Evolutionary conservation across 2,113 vertebrate species (phyloP).

Genomic region (Chlamydotis undulata): DNA sequence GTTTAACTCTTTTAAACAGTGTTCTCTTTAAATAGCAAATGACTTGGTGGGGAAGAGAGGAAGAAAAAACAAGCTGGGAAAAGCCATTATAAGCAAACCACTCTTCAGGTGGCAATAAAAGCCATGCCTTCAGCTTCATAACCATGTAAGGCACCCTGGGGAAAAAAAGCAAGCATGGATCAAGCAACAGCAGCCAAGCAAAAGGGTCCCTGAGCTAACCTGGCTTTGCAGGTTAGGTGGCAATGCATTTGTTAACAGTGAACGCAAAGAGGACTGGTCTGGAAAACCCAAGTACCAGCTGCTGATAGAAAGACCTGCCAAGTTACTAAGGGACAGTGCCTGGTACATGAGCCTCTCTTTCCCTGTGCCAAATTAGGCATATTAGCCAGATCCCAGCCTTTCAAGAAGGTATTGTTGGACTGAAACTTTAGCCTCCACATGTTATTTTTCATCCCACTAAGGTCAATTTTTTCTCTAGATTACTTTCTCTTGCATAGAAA

Average conservation of each 20-base stretch:
- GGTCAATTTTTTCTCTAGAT: background rate
- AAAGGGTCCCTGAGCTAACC: slow-evolving; percentile 67
- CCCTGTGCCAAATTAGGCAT: background rate
- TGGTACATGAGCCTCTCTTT: background rate
- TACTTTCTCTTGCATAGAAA: background rate
- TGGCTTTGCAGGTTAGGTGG: background rate
- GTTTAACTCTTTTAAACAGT: background rate
- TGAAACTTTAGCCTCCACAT: background rate
- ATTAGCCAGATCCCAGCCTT: background rate
- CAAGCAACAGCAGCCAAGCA: slow-evolving; percentile 9
- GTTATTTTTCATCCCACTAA: background rate
- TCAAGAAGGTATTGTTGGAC: background rate
- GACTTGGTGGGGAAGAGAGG: background rate
- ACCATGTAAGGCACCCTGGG: slow-evolving; percentile 51
- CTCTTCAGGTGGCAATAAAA: background rate
- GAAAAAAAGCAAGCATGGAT: background rate
- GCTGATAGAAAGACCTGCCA: background rate
- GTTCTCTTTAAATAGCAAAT: background rate
- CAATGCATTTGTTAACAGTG: background rate
- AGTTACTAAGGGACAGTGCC: background rate
- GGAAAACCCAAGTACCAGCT: background rate
- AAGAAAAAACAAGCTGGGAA: background rate
- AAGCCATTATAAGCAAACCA: background rate
- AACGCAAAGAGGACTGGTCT: background rate
- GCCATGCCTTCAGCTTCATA: background rate